A percentile compares a stretch with the other conserved stretches of the same genome.
These are phyloP conservation scores for Tridacna crocea DNA, from an alignment of 2,888 invertebrate species.

Conservation along the genomic window DNA sequence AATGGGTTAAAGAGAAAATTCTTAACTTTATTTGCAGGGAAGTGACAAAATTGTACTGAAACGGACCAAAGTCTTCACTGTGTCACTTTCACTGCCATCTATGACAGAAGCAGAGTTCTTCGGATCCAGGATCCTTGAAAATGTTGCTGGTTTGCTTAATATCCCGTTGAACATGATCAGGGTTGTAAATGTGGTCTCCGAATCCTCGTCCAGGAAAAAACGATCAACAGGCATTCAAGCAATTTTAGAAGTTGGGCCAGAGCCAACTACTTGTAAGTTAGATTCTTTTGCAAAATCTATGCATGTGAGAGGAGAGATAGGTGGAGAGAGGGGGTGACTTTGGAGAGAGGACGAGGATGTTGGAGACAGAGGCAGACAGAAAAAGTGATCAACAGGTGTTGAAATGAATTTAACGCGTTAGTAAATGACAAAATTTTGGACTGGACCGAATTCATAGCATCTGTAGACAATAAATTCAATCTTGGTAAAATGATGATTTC, in stretches of 20 bases:
- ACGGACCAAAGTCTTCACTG: slow-evolving; percentile 60
- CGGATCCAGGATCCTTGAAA: slow-evolving; percentile 73
- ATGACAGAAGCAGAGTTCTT: slow-evolving; percentile 79
- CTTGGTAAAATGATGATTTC: too few relatives aligned
- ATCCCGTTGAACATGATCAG: slow-evolving; percentile 72
- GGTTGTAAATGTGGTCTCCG: slow-evolving; percentile 71
- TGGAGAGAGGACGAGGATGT: too few relatives aligned
- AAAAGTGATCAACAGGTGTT: not conserved
- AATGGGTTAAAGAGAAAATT: too few relatives aligned
- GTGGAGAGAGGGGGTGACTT: not conserved
- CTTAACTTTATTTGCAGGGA: not conserved
- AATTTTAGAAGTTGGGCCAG: slow-evolving; percentile 67
- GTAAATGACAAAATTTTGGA: too few relatives aligned
- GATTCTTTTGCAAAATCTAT: not conserved
- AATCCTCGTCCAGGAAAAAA: slow-evolving; percentile 37
- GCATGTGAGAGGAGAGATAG: not conserved
- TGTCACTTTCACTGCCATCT: slow-evolving; percentile 66
- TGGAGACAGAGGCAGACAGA: not conserved
- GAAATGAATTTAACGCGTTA: too few relatives aligned
- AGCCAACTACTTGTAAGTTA: slow-evolving; percentile 56
- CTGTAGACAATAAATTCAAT: too few relatives aligned
- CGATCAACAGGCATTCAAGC: slow-evolving; percentile 45
- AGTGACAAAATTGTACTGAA: slow-evolving; percentile 22
- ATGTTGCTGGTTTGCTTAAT: slow-evolving; percentile 73
- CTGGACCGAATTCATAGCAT: too few relatives aligned